phyloP scores from a whole-genome alignment of 2,888 invertebrate species.

The Cylindroiulus punctatus region DNA sequence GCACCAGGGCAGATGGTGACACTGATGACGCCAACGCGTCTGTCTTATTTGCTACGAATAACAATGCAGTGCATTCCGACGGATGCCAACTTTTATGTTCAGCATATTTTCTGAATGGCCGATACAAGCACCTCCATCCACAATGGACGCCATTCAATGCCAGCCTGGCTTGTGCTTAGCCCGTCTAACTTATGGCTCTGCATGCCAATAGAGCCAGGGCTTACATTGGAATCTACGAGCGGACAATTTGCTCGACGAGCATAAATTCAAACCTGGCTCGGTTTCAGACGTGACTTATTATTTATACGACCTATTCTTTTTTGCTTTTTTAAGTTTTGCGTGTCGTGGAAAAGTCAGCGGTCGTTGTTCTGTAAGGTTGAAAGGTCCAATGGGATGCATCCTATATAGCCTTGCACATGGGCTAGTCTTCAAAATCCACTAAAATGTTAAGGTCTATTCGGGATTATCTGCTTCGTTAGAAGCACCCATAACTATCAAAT shows the following conservation, averaged over 20 bases:
- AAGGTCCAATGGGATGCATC: too few relatives aligned
- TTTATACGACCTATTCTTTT: background rate
- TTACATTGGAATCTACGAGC: background rate
- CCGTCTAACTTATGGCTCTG: background rate
- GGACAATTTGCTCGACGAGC: too few relatives aligned
- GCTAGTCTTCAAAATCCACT: too few relatives aligned
- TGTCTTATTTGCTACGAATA: slow-evolving; percentile 44
- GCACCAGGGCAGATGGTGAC: slow-evolving; percentile 40
- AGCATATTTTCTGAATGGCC: slow-evolving; percentile 20
- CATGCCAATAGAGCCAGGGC: background rate
- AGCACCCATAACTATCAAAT: too few relatives aligned
- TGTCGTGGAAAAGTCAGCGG: background rate
- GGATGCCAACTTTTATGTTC: slow-evolving; percentile 42
- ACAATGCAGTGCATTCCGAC: background rate
- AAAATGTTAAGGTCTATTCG: too few relatives aligned
- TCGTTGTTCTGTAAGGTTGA: too few relatives aligned
- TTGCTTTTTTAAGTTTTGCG: background rate
- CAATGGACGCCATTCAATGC: background rate
- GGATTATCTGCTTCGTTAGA: too few relatives aligned
- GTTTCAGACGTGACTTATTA: background rate
- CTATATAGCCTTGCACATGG: too few relatives aligned
- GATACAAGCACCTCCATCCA: background rate
- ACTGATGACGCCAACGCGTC: slow-evolving; percentile 46
- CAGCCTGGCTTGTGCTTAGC: background rate
- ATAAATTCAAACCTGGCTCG: background rate